Percentiles rank a stretch among this genome's conserved stretches.
phyloP scores from a whole-genome alignment of 2,113 vertebrate species.

The Ammospiza nelsoni region DNA sequence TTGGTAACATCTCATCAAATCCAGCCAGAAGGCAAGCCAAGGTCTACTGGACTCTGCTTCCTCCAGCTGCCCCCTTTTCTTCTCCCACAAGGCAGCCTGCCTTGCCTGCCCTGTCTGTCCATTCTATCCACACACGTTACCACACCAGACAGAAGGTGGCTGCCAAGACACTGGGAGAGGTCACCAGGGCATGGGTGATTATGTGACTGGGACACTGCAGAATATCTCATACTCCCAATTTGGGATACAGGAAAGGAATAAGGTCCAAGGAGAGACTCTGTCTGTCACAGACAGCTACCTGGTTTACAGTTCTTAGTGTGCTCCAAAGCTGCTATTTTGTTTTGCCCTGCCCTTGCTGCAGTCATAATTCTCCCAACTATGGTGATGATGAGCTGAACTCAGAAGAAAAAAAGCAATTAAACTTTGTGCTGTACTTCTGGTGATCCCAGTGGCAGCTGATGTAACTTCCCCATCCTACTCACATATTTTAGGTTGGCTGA shows the following conservation, averaged over 20 bases:
- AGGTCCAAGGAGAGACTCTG: not conserved
- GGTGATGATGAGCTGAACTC: not conserved
- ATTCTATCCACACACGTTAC: accelerated
- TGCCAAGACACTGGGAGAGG: not conserved
- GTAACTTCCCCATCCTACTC: not conserved
- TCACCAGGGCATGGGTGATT: not conserved
- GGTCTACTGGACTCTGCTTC: not conserved
- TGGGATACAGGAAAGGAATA: not conserved
- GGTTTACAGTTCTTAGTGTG: not conserved
- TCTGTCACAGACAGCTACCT: accelerated
- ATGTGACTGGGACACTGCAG: not conserved
- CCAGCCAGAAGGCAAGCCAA: not conserved
- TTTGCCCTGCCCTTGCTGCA: not conserved
- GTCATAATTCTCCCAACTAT: not conserved
- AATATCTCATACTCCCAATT: accelerated
- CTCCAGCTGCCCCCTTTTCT: not conserved
- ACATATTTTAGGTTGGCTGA: not conserved
- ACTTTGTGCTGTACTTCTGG: not conserved
- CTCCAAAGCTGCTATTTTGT: not conserved
- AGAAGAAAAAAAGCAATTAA: not conserved
- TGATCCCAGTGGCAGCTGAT: not conserved
- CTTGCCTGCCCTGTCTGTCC: not conserved
- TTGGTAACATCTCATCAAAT: not conserved
- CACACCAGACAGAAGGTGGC: not conserved
- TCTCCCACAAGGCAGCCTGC: not conserved